Evolutionary conservation across 2,113 vertebrate species (phyloP).

Genomic region (Lutjanus erythropterus): DNA sequence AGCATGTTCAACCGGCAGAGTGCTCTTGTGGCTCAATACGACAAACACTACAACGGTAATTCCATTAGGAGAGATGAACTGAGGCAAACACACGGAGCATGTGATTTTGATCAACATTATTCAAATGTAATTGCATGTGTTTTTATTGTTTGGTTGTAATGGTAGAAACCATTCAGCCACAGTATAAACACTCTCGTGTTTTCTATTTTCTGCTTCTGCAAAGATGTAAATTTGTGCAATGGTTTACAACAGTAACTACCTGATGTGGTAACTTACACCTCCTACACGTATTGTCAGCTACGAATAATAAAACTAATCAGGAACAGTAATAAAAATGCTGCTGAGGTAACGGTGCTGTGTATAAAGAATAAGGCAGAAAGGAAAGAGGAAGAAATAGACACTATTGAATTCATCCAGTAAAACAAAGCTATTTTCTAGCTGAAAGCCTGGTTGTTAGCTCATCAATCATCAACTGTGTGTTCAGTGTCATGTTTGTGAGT

Average conservation of each 20-base stretch:
- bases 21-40: constrained; percentile 2
- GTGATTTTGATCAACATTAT: constrained; percentile 33
- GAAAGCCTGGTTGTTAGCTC: constrained; percentile 65
- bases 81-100: constrained; percentile 25
- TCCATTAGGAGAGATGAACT: constrained; percentile 27
- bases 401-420: constrained; percentile 57
- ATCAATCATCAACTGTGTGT: constrained; percentile 72
- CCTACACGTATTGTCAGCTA: constrained; percentile 17
- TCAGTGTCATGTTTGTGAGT: constrained; percentile 60
- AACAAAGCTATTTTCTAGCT: constrained; percentile 67
- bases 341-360: neutral
- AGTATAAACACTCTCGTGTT: constrained; percentile 23
- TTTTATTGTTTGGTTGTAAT: constrained; percentile 11
- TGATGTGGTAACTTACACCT: constrained; percentile 7
- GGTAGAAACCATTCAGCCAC: constrained; percentile 18
- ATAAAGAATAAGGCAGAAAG: constrained; percentile 10
- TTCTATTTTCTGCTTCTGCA: constrained; percentile 46
- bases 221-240: constrained; percentile 36
- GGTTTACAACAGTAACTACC: constrained; percentile 8
- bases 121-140: constrained; percentile 28
- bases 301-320: constrained; percentile 31
- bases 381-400: constrained; percentile 9
- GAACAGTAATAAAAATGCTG: constrained; percentile 12
- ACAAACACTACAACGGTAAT: constrained; percentile 24
- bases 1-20: constrained; percentile 26